Conservation (phyloP, 2,797 vertebrate genomes). For the Dendrocincla tyrannina region DNA sequence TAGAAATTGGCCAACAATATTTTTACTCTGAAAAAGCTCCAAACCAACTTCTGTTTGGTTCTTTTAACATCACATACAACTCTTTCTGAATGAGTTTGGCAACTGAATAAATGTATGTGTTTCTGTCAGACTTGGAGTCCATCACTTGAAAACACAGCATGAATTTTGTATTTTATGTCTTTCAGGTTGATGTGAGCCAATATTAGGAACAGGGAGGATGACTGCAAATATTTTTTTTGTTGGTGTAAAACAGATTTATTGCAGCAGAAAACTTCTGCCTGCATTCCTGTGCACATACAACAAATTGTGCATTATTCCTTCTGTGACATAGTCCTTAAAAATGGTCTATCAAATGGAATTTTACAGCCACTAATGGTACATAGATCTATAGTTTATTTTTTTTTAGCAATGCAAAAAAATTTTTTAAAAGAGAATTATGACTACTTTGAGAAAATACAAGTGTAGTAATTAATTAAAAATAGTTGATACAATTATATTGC, state of each 20-base stretch:
- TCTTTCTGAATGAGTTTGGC: background rate
- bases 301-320: background rate
- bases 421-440: background rate
- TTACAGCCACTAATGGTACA: background rate
- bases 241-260: background rate
- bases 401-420: background rate
- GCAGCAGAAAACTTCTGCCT: background rate
- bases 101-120: background rate
- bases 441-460: background rate
- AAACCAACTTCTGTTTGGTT: background rate
- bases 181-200: background rate
- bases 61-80: background rate
- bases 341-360: conserved; percentile 1
- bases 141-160: background rate
- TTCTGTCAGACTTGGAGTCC: background rate
- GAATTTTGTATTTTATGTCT: background rate
- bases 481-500: background rate
- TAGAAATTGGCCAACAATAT: background rate
- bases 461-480: background rate
- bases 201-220: background rate
- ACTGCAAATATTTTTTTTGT: background rate
- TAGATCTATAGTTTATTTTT: background rate
- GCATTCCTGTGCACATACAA: background rate
- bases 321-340: background rate
- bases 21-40: background rate